Evolutionary conservation across 2,113 vertebrate species (phyloP).

Genomic region (Ophiodon elongatus): DNA sequence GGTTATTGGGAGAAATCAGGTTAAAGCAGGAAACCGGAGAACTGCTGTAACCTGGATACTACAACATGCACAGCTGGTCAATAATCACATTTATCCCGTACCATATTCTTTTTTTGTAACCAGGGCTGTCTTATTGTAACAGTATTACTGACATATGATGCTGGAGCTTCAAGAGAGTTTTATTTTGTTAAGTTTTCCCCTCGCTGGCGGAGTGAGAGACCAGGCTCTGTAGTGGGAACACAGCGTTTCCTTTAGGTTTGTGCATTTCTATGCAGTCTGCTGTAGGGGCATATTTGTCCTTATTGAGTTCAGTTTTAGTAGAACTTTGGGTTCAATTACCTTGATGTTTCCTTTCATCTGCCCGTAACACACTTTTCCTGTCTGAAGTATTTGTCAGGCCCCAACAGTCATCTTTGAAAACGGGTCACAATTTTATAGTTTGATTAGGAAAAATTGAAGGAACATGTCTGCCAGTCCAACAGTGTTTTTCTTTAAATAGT

Average conservation of each 20-base stretch:
- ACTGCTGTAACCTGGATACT: constrained; percentile 7
- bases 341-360: background rate
- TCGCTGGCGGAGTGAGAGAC: background rate
- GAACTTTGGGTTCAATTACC: background rate
- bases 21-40: constrained; percentile 31
- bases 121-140: background rate
- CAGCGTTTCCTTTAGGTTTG: background rate
- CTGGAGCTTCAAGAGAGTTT: background rate
- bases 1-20: background rate
- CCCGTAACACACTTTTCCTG: background rate
- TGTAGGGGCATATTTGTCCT: background rate
- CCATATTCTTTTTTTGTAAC: background rate
- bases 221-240: background rate
- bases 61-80: background rate
- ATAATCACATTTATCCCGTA: background rate
- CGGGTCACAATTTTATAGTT: background rate
- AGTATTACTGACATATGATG: constrained; percentile 3
- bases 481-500: too few relatives aligned
- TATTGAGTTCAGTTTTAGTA: background rate
- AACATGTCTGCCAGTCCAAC: too few relatives aligned
- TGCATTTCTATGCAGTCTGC: background rate
- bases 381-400: background rate
- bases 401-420: background rate
- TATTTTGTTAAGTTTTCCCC: background rate
- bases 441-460: background rate